Conservation (phyloP, 2,797 vertebrate species). For the Paratrypauchen microcephalus region DNA sequence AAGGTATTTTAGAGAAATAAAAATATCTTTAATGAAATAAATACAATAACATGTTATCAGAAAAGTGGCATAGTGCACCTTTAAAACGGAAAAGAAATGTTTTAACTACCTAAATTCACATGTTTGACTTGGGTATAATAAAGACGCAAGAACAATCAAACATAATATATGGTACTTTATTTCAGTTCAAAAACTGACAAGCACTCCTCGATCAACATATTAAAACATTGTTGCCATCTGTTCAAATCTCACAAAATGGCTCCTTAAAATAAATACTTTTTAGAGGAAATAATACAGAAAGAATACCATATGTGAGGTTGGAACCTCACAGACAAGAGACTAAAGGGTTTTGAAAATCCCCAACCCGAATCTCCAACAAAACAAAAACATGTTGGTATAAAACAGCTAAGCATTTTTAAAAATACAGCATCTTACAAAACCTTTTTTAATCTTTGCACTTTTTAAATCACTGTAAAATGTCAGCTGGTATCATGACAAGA, state of each 20-base stretch:
- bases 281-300: conserved; percentile 81
- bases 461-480: conserved; percentile 83
- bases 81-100: too few relatives aligned
- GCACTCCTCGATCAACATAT: conserved; percentile 81
- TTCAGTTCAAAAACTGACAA: conserved; percentile 82
- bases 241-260: conserved; percentile 66
- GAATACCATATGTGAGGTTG: conserved; percentile 69
- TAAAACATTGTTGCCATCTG: conserved; percentile 74
- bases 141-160: conserved; percentile 6
- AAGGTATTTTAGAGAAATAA: too few relatives aligned
- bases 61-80: too few relatives aligned
- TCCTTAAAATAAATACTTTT: conserved; percentile 84
- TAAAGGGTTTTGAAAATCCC: conserved; percentile 68
- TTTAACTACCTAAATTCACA: not conserved
- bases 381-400: conserved; percentile 72
- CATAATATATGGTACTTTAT: conserved; percentile 80
- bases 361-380: conserved; percentile 66
- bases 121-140: not conserved
- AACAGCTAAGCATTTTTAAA: conserved; percentile 79
- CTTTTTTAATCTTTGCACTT: conserved; percentile 55
- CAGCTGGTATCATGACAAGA: conserved; percentile 81
- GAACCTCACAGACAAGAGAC: conserved; percentile 74
- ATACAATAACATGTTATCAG: too few relatives aligned
- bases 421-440: conserved; percentile 84
- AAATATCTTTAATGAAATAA: too few relatives aligned